Evolutionary conservation across 2,888 invertebrate genomes (phyloP), one percentile per base, ranked within the genome.

Genomic region (Megalurothrips usitatus): DNA sequence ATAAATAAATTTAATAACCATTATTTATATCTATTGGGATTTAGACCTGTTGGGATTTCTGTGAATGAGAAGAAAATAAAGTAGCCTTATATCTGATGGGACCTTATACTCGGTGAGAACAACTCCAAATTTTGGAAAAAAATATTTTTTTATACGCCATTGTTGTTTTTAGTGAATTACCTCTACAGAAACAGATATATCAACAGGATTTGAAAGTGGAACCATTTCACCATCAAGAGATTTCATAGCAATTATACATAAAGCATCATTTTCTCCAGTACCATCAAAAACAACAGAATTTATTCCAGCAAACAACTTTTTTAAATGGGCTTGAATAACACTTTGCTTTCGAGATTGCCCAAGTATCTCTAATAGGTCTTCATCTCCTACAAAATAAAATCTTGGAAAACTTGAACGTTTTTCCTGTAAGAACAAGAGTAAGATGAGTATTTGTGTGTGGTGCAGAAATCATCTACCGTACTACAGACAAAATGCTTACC

Each of bases 351-450:
- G 93, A 0, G 96, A 94, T 88, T 98, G 97, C 0, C 98, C 98
- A 17, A 99, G 90, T 82, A 99, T 92, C 89, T 99, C 99, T 82
- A 99, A 88, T 81, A 99, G 89, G 87, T 99, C 99, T 86, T 99
- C 99, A 86, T 99, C 99, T 82, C 98, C 98, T 83, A 99, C 90
- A 87, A 99, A 99, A 86, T 98, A 97, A 85, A 99, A 94, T 82
- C 99, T 90, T 11, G 99, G 98, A 88, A 99, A 99, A 80, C 93
- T 91, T 0, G 94, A 92, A 75, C 99, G 91, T 88, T 99, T 99
- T 84, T 96, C 96, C 96, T 97, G 87, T 79, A 86, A 86, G 82
- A 80, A 82, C 47, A 80, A 81, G 58, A 80, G 43, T 58, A 28
- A 52, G 79, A 10, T 26, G 10, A 26, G 3, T 26, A 26, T 19